A percentile compares a stretch with the other conserved stretches of the same genome.
These are phyloP conservation scores for Lepidochitona cinerea DNA, from an alignment of 2,888 invertebrate species.

Conservation along the genomic window DNA sequence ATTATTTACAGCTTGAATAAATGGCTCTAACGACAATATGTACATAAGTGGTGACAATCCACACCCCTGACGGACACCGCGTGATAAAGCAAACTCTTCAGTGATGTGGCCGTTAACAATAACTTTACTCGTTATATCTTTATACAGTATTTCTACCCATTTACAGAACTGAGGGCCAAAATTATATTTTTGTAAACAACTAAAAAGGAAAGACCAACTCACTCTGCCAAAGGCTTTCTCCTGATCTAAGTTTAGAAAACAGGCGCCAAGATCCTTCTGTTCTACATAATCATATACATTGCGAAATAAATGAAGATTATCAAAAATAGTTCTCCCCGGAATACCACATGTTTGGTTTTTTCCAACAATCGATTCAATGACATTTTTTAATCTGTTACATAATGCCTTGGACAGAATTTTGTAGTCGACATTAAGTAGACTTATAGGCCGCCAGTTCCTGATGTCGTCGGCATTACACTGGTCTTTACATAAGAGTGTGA, in stretches of 20 bases:
- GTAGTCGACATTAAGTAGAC: too few species aligned
- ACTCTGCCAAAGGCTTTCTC: neutral
- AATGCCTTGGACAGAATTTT: neutral
- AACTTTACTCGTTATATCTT: too few species aligned
- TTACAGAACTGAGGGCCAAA: neutral
- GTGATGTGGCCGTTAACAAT: too few species aligned
- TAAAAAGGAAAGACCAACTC: too few species aligned
- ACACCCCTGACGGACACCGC: neutral
- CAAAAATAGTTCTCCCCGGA: neutral
- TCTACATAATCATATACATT: neutral
- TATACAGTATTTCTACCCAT: neutral
- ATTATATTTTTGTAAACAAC: neutral
- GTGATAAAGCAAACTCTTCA: too few species aligned
- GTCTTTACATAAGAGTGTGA: neutral
- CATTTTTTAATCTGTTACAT: neutral
- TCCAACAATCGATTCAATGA: neutral
- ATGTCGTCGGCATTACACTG: neutral
- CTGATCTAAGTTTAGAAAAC: neutral
- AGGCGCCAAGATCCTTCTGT: neutral
- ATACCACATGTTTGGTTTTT: neutral
- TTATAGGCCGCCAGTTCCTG: too few species aligned
- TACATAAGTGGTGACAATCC: neutral
- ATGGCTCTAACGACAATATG: neutral
- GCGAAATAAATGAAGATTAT: neutral
- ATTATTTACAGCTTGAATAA: neutral